Conservation (phyloP, 2,113 vertebrate species). For the Tragelaphus buxtoni region DNA sequence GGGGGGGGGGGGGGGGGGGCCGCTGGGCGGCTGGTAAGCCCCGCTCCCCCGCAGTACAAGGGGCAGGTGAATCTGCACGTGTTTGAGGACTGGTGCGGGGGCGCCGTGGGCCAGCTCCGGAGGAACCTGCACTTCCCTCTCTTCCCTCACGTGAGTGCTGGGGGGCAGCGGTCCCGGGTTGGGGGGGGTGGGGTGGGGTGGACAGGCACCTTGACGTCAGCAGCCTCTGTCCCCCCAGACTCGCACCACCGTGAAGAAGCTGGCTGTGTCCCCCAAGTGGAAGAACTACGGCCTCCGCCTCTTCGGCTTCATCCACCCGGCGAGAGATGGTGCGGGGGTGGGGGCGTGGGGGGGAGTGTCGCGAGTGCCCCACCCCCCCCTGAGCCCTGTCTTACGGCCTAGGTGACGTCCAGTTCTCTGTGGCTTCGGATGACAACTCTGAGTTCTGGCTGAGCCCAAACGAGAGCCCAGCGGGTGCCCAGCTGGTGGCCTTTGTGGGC, state of each 20-base stretch:
- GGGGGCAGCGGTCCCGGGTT: too few species aligned
- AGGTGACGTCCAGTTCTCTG: slow-evolving; percentile 98
- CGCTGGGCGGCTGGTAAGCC: too few species aligned
- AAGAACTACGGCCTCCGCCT: slow-evolving; percentile 97
- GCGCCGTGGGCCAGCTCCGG: too few species aligned
- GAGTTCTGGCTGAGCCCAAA: slow-evolving; percentile 97
- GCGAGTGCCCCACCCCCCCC: slow-evolving; percentile 61
- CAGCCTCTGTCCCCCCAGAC: slow-evolving; percentile 76
- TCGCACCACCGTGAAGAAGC: slow-evolving; percentile 92
- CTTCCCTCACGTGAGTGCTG: too few species aligned
- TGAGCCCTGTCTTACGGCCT: slow-evolving; percentile 10
- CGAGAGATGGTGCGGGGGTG: slow-evolving; percentile 90
- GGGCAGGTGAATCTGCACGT: too few species aligned
- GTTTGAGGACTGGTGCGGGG: too few species aligned
- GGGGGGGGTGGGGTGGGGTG: background rate
- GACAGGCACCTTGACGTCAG: accelerated
- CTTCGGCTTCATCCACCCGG: slow-evolving; percentile 97
- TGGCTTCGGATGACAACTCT: slow-evolving; percentile 97
- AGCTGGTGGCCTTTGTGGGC: slow-evolving; percentile 92
- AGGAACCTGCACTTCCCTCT: too few species aligned
- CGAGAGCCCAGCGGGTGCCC: slow-evolving; percentile 89
- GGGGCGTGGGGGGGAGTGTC: slow-evolving; percentile 75
- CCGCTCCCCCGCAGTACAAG: too few species aligned
- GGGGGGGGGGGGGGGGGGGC: too few species aligned
- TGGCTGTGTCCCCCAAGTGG: slow-evolving; percentile 98